phyloP scores from a whole-genome alignment of 2,113 vertebrate species.

The Odobenus rosmarus region DNA sequence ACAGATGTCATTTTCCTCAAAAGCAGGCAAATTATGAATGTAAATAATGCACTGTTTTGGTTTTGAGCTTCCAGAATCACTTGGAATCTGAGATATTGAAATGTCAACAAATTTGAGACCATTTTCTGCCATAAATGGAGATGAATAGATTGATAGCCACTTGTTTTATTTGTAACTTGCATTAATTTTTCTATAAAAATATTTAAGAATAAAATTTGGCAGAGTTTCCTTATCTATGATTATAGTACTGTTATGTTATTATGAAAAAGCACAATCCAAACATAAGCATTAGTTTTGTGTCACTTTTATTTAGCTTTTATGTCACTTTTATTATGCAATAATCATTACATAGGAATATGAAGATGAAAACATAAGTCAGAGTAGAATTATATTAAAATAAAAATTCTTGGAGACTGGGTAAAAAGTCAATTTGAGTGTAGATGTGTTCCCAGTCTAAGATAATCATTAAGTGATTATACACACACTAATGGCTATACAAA shows the following conservation, averaged over 20 bases:
- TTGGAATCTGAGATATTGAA: slow-evolving; percentile 61
- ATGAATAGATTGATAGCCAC: slow-evolving; percentile 54
- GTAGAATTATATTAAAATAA: neutral
- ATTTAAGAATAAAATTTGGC: neutral
- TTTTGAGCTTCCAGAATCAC: slow-evolving; percentile 63
- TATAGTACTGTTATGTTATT: neutral
- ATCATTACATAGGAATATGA: neutral
- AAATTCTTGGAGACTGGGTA: neutral
- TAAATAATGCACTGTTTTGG: slow-evolving; percentile 72
- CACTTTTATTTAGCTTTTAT: neutral
- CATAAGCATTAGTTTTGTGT: neutral
- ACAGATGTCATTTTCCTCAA: slow-evolving; percentile 77
- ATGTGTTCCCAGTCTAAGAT: neutral
- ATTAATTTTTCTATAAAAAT: slow-evolving; percentile 51
- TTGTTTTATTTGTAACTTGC: slow-evolving; percentile 30
- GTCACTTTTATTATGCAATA: neutral
- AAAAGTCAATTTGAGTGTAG: neutral
- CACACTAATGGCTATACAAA: neutral
- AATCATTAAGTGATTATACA: neutral
- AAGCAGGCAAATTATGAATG: slow-evolving; percentile 73
- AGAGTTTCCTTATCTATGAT: neutral
- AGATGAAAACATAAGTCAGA: neutral
- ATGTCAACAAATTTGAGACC: slow-evolving; percentile 69
- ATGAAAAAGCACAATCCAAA: neutral
- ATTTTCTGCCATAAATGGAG: slow-evolving; percentile 65